Percentiles rank a stretch among this genome's conserved stretches.
Conservation (phyloP, 2,797 vertebrate genomes). For the Acrossocheilus wenchowensis region DNA sequence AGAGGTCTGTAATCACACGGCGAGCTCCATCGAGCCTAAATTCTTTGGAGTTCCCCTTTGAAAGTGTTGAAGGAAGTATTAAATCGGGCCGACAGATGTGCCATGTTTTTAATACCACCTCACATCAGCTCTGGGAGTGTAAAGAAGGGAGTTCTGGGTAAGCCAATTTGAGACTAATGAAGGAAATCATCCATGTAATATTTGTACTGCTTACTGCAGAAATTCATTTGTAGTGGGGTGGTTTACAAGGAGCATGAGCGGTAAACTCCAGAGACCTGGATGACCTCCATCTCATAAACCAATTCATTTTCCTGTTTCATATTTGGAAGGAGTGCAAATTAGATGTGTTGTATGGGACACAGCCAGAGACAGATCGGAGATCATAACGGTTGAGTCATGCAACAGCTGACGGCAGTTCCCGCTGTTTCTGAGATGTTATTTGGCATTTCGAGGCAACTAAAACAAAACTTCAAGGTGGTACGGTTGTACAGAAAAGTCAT, state of each 20-base stretch:
- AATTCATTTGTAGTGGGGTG: slow-evolving; percentile 46
- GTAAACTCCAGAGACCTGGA: slow-evolving; percentile 31
- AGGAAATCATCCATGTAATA: slow-evolving; percentile 56
- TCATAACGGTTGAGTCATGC: background rate
- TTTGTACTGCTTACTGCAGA: slow-evolving; percentile 41
- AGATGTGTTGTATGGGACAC: slow-evolving; percentile 1
- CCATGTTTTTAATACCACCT: slow-evolving; percentile 41
- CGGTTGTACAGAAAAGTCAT: background rate
- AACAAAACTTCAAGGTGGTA: background rate
- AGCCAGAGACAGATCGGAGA: background rate
- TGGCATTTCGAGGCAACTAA: background rate
- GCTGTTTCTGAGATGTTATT: background rate
- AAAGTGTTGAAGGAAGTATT: slow-evolving; percentile 47
- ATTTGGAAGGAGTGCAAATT: slow-evolving; percentile 26
- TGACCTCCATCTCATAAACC: slow-evolving; percentile 40
- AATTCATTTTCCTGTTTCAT: slow-evolving; percentile 24
- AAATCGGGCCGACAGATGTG: slow-evolving; percentile 57
- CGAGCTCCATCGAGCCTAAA: slow-evolving; percentile 48
- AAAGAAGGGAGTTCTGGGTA: slow-evolving; percentile 43
- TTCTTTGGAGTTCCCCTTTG: slow-evolving; percentile 61
- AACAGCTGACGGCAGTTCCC: background rate
- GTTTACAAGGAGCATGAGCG: slow-evolving; percentile 22
- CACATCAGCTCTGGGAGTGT: slow-evolving; percentile 43
- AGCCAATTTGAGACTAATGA: slow-evolving; percentile 53
- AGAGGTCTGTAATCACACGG: slow-evolving; percentile 60